Percentiles rank a stretch among this genome's conserved stretches.
Evolutionary conservation across 2,113 vertebrate genomes (phyloP).

Genomic region (Turdus rufiventris): DNA sequence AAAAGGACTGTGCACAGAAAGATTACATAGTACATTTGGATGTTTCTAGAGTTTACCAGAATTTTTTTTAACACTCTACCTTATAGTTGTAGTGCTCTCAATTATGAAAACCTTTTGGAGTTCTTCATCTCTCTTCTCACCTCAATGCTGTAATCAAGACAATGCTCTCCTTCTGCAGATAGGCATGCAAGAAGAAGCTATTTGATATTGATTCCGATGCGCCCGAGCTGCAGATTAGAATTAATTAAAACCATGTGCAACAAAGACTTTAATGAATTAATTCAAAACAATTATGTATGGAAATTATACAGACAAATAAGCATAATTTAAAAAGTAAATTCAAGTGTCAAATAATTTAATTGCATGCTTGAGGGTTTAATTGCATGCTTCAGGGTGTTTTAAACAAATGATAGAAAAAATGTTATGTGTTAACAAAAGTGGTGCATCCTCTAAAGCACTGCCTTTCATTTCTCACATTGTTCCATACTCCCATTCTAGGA

Average conservation of each 20-base stretch:
- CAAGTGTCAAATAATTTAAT: constrained; percentile 23
- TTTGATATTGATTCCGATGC: background rate
- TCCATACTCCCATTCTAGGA: background rate
- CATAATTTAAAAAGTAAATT: constrained; percentile 2
- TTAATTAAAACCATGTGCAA: background rate
- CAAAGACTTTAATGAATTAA: constrained; percentile 3
- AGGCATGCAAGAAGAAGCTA: background rate
- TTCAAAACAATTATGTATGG: constrained; percentile 4
- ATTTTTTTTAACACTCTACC: background rate
- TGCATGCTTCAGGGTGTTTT: background rate
- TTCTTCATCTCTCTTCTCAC: background rate
- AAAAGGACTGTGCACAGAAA: background rate
- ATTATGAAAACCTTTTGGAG: background rate
- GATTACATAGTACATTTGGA: background rate
- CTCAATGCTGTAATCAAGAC: background rate
- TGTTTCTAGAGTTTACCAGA: background rate
- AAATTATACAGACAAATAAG: constrained; percentile 10
- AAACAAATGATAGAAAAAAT: background rate
- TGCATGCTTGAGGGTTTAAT: background rate
- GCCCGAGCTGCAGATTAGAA: background rate
- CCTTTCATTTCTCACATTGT: background rate
- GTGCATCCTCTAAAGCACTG: background rate
- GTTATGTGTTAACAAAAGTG: background rate
- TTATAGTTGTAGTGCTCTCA: background rate
- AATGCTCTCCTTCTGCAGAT: background rate